Percentiles rank a stretch among this genome's conserved stretches.
Evolutionary conservation across 2,888 invertebrate genomes (phyloP).

Genomic region (Chesias legatella): DNA sequence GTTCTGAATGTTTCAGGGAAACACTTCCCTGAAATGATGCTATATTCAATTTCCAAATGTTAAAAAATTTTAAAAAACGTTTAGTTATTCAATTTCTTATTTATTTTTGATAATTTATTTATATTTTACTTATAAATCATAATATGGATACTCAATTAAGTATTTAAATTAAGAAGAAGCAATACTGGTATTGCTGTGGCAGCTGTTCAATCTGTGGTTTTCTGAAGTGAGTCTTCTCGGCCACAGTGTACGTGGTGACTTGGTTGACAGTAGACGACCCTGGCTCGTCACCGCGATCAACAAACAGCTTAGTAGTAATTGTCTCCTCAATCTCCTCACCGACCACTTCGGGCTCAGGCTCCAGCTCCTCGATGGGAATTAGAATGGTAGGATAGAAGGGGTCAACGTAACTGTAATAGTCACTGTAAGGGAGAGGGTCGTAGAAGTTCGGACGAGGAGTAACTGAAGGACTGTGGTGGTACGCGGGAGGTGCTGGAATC

Average conservation of each 20-base stretch:
- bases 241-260: constrained; percentile 64
- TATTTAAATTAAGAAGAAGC: constrained; percentile 56
- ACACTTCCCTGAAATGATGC: too few relatives aligned
- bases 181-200: constrained; percentile 70
- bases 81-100: constrained; percentile 13
- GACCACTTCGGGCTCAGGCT: constrained; percentile 58
- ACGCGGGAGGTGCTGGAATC: constrained; percentile 41
- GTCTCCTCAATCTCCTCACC: constrained; percentile 70
- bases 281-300: constrained; percentile 59
- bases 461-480: constrained; percentile 44
- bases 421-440: constrained; percentile 51
- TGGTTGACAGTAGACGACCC: constrained; percentile 65
- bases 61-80: constrained; percentile 12
- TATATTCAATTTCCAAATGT: too few relatives aligned
- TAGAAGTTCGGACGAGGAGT: constrained; percentile 56
- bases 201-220: constrained; percentile 59
- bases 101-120: constrained; percentile 19
- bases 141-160: constrained; percentile 4
- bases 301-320: constrained; percentile 57
- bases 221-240: constrained; percentile 65
- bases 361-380: constrained; percentile 42
- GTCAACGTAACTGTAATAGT: constrained; percentile 50
- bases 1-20: too few relatives aligned
- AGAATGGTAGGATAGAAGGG: constrained; percentile 44
- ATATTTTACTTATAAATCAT: constrained; percentile 2